Conservation (phyloP, 2,113 vertebrate species). For the Chloroceryle aenea region DNA sequence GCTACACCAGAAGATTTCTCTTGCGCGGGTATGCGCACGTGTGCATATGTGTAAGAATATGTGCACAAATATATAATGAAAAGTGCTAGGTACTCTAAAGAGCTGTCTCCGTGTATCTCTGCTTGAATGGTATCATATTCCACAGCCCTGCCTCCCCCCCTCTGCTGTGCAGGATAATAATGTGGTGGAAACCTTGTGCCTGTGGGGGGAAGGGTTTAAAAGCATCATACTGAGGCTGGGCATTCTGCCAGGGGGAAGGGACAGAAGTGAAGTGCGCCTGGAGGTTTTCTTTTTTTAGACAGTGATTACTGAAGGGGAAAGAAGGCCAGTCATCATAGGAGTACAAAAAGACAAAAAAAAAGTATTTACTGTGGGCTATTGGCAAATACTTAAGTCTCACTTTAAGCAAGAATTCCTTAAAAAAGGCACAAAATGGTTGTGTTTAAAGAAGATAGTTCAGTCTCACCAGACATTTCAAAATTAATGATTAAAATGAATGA, state of each 20-base stretch:
- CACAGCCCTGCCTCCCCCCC: background rate
- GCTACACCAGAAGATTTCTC: background rate
- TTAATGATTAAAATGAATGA: slow-evolving; percentile 4
- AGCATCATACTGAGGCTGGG: slow-evolving; percentile 69
- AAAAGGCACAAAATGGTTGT: background rate
- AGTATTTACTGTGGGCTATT: slow-evolving; percentile 50
- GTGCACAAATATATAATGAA: fast-evolving
- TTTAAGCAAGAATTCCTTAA: slow-evolving; percentile 45
- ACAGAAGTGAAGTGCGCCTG: slow-evolving; percentile 69
- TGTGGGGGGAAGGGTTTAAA: slow-evolving; percentile 54
- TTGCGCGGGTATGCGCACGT: fast-evolving
- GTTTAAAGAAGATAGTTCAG: background rate
- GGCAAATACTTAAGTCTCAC: slow-evolving; percentile 54
- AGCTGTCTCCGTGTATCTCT: background rate
- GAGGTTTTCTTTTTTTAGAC: slow-evolving; percentile 72
- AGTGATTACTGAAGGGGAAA: slow-evolving; percentile 61
- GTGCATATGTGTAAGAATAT: background rate
- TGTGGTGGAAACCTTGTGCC: slow-evolving; percentile 43
- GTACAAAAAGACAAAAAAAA: slow-evolving; percentile 39
- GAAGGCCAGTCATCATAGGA: slow-evolving; percentile 38
- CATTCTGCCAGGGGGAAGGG: slow-evolving; percentile 56
- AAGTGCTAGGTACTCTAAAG: background rate
- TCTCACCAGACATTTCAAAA: slow-evolving; percentile 34
- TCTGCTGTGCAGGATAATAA: background rate
- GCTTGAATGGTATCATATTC: background rate